Evolutionary conservation across 2,797 vertebrate species (phyloP), one percentile per base, ranked within the genome.

Genomic region (Crenichthys baileyi): DNA sequence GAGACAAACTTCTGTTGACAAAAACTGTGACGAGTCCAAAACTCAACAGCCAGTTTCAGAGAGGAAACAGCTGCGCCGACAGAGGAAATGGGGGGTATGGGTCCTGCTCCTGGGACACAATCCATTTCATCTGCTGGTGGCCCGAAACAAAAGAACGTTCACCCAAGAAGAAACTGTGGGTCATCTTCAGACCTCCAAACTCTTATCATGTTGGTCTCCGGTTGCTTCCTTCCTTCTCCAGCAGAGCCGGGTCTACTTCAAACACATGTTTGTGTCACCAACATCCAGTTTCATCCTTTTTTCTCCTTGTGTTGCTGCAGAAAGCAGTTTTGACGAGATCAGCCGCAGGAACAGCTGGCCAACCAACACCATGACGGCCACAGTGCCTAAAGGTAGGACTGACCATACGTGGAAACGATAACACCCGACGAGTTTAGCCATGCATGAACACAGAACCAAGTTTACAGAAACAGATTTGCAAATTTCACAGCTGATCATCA

Each of bases 341-440:
- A 91, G 95, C 84, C 94, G 96, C 76, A 94, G 96, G 70, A 95
- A 93, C 92, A 97, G 94, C 91, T 97, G 96, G 96, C 86, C 92
- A 0, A 76, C 95, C 46, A 95, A 88, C 73, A 84, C 85, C 73
- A 89, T 95, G 90, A 83, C 91, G 53, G 68, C 91, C 50, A 61
- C 92, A 26, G 94, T 92, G 67, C 92, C 93, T 20, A 96, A 96
- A 95, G 95, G 96, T 96, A 93, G 2, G 61, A 70, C 44, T 24
- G 31, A 26, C 44, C 3, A 51, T 1, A 78, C 31, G 79, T 48
- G 55, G 84, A 84, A 80, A 67, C 3, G 72, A 55, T n/a, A 18
- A 65, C 50, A n/a, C 5, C 11, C 0, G 20, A 72, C 24, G 1
- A 1, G 0, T 9, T 75, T 73, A 26, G 18, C 73, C 50, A 72